A percentile compares a stretch with the other conserved stretches of the same genome.
phyloP scores from a whole-genome alignment of 2,797 vertebrate genomes.

The Parambassis ranga region DNA sequence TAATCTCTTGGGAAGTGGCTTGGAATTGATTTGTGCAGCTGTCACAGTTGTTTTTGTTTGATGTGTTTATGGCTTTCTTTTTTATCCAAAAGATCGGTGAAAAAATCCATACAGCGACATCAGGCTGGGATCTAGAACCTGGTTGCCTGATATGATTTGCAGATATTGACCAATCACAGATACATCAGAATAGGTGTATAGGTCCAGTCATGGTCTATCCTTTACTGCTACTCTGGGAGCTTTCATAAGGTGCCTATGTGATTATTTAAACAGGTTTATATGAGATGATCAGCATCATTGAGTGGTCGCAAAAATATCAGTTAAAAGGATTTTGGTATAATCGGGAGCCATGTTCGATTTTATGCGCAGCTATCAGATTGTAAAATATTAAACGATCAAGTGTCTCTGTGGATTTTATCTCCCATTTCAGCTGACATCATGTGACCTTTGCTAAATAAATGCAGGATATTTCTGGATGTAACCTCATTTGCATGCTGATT shows the following conservation, averaged over 20 bases:
- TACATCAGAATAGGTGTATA: too few species aligned
- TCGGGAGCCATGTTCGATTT: neutral
- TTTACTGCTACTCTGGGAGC: too few species aligned
- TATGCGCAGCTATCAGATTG: neutral
- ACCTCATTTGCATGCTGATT: conserved; percentile 33
- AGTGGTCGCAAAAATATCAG: too few species aligned
- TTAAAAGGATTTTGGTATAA: neutral
- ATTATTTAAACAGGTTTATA: too few species aligned
- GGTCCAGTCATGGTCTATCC: too few species aligned
- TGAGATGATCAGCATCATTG: too few species aligned
- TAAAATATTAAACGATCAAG: neutral
- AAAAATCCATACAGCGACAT: too few species aligned
- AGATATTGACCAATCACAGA: too few species aligned
- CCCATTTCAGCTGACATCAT: neutral
- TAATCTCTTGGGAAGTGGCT: neutral
- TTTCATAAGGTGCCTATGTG: too few species aligned
- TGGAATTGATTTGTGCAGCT: neutral
- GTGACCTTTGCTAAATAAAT: conserved; percentile 54
- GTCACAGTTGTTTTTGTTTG: neutral
- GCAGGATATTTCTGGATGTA: conserved; percentile 13
- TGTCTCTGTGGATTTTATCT: neutral
- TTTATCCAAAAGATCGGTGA: too few species aligned
- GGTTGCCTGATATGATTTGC: too few species aligned
- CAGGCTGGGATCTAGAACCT: too few species aligned
- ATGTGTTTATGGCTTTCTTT: neutral